Evolutionary conservation across 1,140 invertebrate species (phyloP).

Genomic region (Drosophila repletoides): DNA sequence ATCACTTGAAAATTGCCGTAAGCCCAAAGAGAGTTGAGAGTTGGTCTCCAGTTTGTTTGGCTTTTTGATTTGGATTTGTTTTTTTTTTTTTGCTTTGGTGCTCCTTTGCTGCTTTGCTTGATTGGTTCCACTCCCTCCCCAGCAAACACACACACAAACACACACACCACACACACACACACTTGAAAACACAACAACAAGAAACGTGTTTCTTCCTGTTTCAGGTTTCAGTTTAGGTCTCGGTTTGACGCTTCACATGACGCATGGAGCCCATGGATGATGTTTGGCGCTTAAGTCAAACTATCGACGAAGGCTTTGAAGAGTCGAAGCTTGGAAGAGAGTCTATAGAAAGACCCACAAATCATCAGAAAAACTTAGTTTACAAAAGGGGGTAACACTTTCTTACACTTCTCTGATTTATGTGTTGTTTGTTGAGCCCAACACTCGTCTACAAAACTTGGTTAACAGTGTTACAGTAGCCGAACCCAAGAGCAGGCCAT

Average conservation of each 20-base stretch:
- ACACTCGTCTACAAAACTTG: too few species aligned
- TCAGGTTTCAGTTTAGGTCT: conserved; percentile 45
- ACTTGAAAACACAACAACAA: conserved; percentile 3
- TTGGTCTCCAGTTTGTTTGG: conserved; percentile 36
- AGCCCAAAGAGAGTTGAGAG: conserved; percentile 27
- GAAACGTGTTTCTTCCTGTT: conserved; percentile 67
- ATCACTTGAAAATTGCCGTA: conserved; percentile 69
- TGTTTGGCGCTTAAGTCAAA: conserved; percentile 34
- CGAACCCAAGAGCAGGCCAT: too few species aligned
- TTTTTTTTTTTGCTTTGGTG: conserved; percentile 47
- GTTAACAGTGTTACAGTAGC: too few species aligned
- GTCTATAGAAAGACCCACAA: not conserved
- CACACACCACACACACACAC: not conserved
- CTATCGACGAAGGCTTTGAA: conserved; percentile 8
- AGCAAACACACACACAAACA: conserved; percentile 20
- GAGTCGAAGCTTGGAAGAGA: not conserved
- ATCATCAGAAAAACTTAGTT: conserved; percentile 10
- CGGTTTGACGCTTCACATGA: conserved; percentile 44
- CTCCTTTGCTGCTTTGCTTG: conserved; percentile 54
- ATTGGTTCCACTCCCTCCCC: conserved; percentile 62
- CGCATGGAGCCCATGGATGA: conserved; percentile 47
- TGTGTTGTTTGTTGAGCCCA: conserved; percentile 15
- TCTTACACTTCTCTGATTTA: conserved; percentile 11
- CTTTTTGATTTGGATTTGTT: conserved; percentile 48
- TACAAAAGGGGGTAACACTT: conserved; percentile 12